These are phyloP conservation scores for Brienomyrus longianalis DNA, from an alignment of 2,113 vertebrate genomes.

Conservation along the genomic window DNA sequence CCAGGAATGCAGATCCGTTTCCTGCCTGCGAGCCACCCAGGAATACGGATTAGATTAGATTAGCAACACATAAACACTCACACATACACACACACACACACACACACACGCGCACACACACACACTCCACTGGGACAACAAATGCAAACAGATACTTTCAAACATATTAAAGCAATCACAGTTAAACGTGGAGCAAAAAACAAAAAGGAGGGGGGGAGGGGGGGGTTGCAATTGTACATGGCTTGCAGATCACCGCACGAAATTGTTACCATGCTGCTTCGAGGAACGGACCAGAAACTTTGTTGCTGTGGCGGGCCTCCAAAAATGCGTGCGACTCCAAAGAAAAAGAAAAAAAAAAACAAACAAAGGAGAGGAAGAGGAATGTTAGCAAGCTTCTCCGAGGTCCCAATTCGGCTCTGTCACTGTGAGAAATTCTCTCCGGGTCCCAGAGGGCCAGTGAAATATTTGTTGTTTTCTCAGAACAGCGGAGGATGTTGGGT, in stretches of 20 bases:
- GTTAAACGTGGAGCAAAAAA: background rate
- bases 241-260: background rate
- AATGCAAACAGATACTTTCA: conserved; percentile 13
- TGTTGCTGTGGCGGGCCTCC: conserved; percentile 10
- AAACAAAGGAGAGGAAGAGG: conserved; percentile 20
- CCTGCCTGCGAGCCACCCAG: conserved; percentile 29
- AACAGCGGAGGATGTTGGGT: conserved; percentile 39
- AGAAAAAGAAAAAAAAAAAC: conserved; percentile 14
- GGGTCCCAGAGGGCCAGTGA: conserved; percentile 28
- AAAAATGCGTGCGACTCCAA: conserved; percentile 15
- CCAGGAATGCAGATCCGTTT: conserved; percentile 30
- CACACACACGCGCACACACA: background rate
- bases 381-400: conserved; percentile 15
- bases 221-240: background rate
- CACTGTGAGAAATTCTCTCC: conserved; percentile 37
- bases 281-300: background rate
- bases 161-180: conserved; percentile 20
- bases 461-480: conserved; percentile 30
- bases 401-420: conserved; percentile 23
- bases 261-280: conserved; percentile 8
- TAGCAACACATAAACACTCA: background rate
- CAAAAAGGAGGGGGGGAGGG: background rate
- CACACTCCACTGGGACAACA: background rate
- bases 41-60: conserved; percentile 20
- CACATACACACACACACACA: background rate